Conservation (phyloP, 2,113 vertebrate genomes). For the Esox niger region DNA sequence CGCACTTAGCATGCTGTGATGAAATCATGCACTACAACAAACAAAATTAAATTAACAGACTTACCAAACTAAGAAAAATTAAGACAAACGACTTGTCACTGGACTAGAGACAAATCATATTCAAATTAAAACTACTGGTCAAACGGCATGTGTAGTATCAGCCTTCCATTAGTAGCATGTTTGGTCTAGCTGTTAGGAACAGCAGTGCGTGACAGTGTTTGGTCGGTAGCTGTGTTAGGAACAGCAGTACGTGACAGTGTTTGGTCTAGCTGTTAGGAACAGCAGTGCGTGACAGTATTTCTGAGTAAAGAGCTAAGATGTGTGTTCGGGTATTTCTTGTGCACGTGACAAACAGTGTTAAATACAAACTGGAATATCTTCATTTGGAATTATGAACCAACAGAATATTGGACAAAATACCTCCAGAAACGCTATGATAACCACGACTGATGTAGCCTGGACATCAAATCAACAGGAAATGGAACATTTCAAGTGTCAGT, state of each 20-base stretch:
- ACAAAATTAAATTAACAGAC: slow-evolving; percentile 42
- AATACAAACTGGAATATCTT: too few species aligned
- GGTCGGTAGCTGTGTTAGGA: too few species aligned
- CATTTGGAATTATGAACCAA: too few species aligned
- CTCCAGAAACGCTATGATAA: too few species aligned
- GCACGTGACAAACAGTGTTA: background rate
- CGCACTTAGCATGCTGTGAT: slow-evolving; percentile 83
- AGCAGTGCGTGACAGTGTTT: too few species aligned
- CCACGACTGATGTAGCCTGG: too few species aligned
- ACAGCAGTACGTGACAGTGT: too few species aligned
- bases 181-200: too few species aligned
- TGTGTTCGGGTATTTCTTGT: too few species aligned
- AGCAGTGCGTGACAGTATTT: slow-evolving; percentile 26
- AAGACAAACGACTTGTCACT: background rate
- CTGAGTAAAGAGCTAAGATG: slow-evolving; percentile 1
- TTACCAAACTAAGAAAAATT: background rate
- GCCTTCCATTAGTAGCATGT: slow-evolving; percentile 23
- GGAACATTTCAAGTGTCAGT: background rate
- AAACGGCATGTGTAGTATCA: slow-evolving; percentile 15
- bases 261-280: slow-evolving; percentile 48
- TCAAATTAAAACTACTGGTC: slow-evolving; percentile 8
- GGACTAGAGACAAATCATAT: background rate
- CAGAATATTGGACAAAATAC: too few species aligned
- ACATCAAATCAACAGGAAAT: too few species aligned
- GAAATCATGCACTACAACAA: slow-evolving; percentile 75